Evolutionary conservation across 2,797 vertebrate species (phyloP).

Genomic region (Kryptolebias ocellatus): DNA sequence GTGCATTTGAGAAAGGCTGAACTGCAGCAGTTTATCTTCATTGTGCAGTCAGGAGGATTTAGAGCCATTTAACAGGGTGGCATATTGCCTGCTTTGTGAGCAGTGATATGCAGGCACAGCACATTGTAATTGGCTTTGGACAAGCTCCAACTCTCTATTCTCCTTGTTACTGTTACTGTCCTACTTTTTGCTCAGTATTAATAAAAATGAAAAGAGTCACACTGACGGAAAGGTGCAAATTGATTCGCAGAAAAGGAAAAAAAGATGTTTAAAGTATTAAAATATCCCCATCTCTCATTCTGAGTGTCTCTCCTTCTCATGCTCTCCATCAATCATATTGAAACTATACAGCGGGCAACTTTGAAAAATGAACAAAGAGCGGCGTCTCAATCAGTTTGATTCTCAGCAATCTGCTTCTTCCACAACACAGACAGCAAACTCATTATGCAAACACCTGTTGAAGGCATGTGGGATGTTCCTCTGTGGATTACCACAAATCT

Average conservation of each 20-base stretch:
- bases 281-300: conserved; percentile 3
- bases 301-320: background rate
- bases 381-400: conserved; percentile 13
- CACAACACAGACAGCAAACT: conserved; percentile 5
- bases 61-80: conserved; percentile 23
- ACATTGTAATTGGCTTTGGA: conserved; percentile 40
- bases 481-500: background rate
- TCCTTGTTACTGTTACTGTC: conserved; percentile 19
- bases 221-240: background rate
- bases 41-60: conserved; percentile 2
- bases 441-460: conserved; percentile 12
- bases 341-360: conserved; percentile 17
- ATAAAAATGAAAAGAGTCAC: background rate
- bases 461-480: background rate
- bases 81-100: conserved; percentile 18
- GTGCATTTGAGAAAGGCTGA: conserved; percentile 8
- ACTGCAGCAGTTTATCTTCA: conserved; percentile 18
- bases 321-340: background rate
- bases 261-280: background rate
- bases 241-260: background rate
- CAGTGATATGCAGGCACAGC: conserved; percentile 37
- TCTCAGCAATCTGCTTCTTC: conserved; percentile 4
- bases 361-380: conserved; percentile 4
- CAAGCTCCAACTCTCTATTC: conserved; percentile 1
- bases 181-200: conserved; percentile 40